Evolutionary conservation across 92 coral and sea anemone genomes (phyloP).

Genomic region (Chrysogorgia sp.): DNA sequence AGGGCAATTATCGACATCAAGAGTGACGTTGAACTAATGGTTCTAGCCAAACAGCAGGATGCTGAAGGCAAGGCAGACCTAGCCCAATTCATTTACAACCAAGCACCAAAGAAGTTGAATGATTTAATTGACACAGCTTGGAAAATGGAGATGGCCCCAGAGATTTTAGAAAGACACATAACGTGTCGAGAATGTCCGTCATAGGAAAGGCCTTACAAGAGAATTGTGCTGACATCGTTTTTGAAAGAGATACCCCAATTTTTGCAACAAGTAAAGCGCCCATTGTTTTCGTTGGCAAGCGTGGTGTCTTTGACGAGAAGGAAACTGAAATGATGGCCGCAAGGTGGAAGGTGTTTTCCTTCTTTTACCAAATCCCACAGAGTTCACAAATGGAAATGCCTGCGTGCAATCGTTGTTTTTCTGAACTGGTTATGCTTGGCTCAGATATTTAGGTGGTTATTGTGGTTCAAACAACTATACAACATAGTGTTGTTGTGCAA

Average conservation of each 20-base stretch:
- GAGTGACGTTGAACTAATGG: background rate
- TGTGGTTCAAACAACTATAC: background rate
- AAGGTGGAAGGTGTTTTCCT: background rate
- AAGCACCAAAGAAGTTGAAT: no score
- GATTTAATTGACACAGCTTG: no score
- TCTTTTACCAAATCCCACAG: conserved; percentile 4
- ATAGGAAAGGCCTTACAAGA: background rate
- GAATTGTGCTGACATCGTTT: background rate
- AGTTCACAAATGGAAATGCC: background rate
- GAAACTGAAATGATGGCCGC: no score
- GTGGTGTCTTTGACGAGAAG: no score
- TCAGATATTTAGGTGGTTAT: background rate
- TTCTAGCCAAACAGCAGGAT: no score
- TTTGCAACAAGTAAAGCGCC: no score
- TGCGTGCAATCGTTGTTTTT: background rate
- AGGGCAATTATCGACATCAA: background rate
- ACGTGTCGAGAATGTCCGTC: background rate
- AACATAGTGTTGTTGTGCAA: background rate
- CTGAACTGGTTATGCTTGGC: background rate
- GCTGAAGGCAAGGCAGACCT: no score
- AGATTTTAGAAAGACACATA: background rate
- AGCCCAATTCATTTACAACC: no score
- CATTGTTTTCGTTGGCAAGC: no score
- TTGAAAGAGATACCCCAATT: no score
- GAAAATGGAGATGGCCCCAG: no score